Evolutionary conservation across 2,888 invertebrate species (phyloP).

Genomic region (Synanthedon andrenaeformis): DNA sequence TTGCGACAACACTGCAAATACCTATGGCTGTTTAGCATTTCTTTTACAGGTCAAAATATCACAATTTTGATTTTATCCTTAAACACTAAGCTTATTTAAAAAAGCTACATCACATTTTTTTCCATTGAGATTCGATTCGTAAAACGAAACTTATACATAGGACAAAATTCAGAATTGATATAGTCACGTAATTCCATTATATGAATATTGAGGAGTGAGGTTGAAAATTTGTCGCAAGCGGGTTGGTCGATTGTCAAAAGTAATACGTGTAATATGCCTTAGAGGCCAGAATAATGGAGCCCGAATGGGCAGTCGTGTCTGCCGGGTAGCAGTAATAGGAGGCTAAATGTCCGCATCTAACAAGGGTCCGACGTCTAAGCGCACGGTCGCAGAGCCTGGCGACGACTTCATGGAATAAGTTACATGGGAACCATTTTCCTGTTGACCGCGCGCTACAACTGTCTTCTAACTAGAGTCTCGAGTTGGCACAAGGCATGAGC

Average conservation of each 20-base stretch:
- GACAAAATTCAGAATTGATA: no score
- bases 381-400: slow-evolving; percentile 18
- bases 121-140: no score
- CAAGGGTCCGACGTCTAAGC: slow-evolving; percentile 17
- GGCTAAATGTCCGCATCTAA: slow-evolving; percentile 18
- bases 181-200: no score
- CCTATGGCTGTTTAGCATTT: no score
- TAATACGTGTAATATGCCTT: neutral
- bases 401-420: slow-evolving; percentile 37
- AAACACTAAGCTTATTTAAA: no score
- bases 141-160: no score
- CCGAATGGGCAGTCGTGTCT: slow-evolving; percentile 21
- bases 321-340: slow-evolving; percentile 4
- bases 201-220: no score
- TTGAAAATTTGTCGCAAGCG: neutral
- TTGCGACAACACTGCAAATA: no score
- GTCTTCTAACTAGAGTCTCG: neutral
- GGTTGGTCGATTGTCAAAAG: neutral
- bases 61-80: no score
- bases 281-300: slow-evolving; percentile 9
- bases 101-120: no score
- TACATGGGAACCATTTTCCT: slow-evolving; percentile 29
- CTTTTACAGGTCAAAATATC: no score
- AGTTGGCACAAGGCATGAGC: neutral
- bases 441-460: slow-evolving; percentile 14